phyloP scores from a whole-genome alignment of 2,113 vertebrate genomes.

The Eudorcas thomsonii region DNA sequence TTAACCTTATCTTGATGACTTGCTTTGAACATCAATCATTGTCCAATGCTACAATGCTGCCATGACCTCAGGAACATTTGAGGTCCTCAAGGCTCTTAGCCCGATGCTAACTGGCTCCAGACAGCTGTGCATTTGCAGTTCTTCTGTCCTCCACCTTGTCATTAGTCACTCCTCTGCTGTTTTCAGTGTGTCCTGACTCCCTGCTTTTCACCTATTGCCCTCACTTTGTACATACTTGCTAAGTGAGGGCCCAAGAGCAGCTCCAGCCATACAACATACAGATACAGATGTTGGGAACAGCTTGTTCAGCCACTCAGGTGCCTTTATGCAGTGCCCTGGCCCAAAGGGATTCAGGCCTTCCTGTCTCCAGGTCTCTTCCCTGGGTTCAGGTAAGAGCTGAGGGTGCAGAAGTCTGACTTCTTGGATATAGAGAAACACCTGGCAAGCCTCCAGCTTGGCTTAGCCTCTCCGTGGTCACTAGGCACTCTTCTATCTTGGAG shows the following conservation, averaged over 20 bases:
- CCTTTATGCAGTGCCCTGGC: not conserved
- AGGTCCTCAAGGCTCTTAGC: not conserved
- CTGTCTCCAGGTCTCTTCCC: not conserved
- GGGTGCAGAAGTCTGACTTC: not conserved
- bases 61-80: not conserved
- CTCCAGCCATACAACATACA: not conserved
- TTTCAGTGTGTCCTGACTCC: not conserved
- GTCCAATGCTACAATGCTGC: not conserved
- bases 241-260: not conserved
- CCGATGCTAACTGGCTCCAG: not conserved
- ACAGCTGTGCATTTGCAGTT: not conserved
- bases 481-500: not conserved
- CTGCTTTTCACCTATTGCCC: not conserved
- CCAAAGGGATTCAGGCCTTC: not conserved
- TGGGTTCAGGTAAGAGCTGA: not conserved
- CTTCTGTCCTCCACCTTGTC: not conserved
- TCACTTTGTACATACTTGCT: not conserved
- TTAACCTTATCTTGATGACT: constrained; percentile 56
- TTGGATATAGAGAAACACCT: not conserved
- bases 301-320: not conserved
- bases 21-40: constrained; percentile 43
- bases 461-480: not conserved
- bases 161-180: not conserved
- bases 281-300: not conserved
- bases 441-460: not conserved